Percentiles rank a stretch among this genome's conserved stretches.
Conservation (phyloP, 2,888 invertebrate species). For the Amaurobius ferox region DNA sequence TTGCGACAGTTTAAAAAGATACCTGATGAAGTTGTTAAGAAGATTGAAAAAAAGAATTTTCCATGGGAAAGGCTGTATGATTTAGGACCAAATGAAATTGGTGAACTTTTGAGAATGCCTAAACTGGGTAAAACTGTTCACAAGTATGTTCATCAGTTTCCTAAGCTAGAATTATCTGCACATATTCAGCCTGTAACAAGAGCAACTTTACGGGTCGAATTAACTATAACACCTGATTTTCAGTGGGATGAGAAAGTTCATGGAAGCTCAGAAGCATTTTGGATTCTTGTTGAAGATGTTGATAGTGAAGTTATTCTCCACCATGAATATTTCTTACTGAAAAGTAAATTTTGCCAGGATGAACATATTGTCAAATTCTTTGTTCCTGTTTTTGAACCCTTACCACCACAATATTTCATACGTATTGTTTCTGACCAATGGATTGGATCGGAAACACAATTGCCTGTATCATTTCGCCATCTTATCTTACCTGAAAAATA, state of each 20-base stretch:
- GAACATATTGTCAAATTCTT: constrained; percentile 98
- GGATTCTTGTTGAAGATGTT: constrained; percentile 82
- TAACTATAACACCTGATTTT: constrained; percentile 98
- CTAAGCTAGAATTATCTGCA: constrained; percentile 95
- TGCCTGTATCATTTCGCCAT: constrained; percentile 98
- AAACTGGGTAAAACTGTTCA: constrained; percentile 96
- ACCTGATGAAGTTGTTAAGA: constrained; percentile 97
- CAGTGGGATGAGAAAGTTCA: constrained; percentile 98
- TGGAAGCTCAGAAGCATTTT: constrained; percentile 83
- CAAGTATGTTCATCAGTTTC: constrained; percentile 96
- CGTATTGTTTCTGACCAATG: constrained; percentile 81
- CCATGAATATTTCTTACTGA: constrained; percentile 95
- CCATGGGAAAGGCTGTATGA: constrained; percentile 89
- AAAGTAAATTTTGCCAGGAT: constrained; percentile 93
- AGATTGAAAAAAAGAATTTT: constrained; percentile 94
- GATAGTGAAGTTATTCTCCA: constrained; percentile 87
- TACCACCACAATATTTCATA: constrained; percentile 98
- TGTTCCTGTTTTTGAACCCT: constrained; percentile 98
- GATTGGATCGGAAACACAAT: constrained; percentile 90
- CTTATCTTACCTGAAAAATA: constrained; percentile 98
- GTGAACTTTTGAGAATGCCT: constrained; percentile 92
- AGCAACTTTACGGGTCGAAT: constrained; percentile 91
- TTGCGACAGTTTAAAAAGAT: constrained; percentile 97
- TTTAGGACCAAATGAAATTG: constrained; percentile 96
- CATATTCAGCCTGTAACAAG: constrained; percentile 98